Base-by-base conservation (phyloP, 2,888 invertebrate genomes). In the Polietes domitor region DNA sequence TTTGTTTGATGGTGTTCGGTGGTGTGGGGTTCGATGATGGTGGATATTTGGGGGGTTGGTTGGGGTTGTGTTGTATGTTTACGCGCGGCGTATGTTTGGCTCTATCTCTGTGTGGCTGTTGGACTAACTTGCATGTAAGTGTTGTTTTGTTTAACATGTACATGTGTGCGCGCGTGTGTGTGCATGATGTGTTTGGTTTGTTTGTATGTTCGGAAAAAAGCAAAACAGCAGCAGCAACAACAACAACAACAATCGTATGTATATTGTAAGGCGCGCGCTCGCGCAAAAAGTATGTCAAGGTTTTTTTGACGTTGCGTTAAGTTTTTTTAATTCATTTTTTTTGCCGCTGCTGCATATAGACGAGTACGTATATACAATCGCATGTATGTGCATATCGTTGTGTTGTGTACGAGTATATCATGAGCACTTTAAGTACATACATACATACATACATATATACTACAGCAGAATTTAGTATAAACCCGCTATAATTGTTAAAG, bases 261-360 rank as follows among this genome's bases (percentile, higher is more conserved):
- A 47, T 71, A 32, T 83, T 88, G 87, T 84, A 81, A 78, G 84
- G 84, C 84, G 84, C 81, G 84, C 84, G 84, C 84, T 84, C 84
- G 78, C 81, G 78, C 72, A 79, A 88, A 89, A 90, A 90, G 90
- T 90, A 88, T 90, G 90, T 90, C 90, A 90, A 90, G 90, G 90
- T 90, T 90, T 90, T 91, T 89, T 85, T 86, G 88, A 85, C 85
- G 87, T 87, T 86, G 86, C 82, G 86, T 86, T 88, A 86, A 86
- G 86, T 80, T 83, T 85, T 80, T 77, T 77, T 75, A 41, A 41
- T 77, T 80, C 77, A 68, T 70, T 73, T 65, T 78, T 76, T 47
- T 43, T n/a, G 65, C 12, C n/a, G 65, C 65, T 37, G 41, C 65
- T 41, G 65, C 65, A 37, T 65, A 12, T 37, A 12, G 37, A 43